Conservation (phyloP, 2,888 invertebrate species). For the Ptycholaimellus sp. region DNA sequence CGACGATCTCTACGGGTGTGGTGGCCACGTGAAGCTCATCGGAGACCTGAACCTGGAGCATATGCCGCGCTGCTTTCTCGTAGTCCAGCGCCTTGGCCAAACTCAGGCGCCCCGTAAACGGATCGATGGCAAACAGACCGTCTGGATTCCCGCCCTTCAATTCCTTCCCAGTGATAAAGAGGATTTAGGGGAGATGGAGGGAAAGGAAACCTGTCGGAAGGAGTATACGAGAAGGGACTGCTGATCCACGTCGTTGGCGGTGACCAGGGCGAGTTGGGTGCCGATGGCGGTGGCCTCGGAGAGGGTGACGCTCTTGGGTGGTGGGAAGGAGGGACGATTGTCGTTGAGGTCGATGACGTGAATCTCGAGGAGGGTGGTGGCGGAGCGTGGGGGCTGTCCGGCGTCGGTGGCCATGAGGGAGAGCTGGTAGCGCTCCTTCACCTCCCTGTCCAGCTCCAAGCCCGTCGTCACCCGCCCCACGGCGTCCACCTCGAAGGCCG, state of each 20-base stretch:
- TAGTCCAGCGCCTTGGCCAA: slow-evolving; percentile 55
- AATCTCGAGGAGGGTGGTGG: slow-evolving; percentile 61
- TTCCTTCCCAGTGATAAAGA: too few relatives aligned
- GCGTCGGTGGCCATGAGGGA: slow-evolving; percentile 84
- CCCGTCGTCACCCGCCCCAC: slow-evolving; percentile 78
- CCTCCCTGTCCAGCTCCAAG: slow-evolving; percentile 58
- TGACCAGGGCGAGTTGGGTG: slow-evolving; percentile 60
- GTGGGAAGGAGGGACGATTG: too few relatives aligned
- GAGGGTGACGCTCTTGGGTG: too few relatives aligned
- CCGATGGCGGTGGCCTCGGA: slow-evolving; percentile 40
- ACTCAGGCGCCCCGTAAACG: slow-evolving; percentile 68
- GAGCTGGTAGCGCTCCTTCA: slow-evolving; percentile 30
- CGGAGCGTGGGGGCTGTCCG: slow-evolving; percentile 68
- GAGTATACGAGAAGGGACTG: slow-evolving; percentile 66
- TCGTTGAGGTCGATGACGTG: too few relatives aligned
- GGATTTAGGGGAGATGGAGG: too few relatives aligned
- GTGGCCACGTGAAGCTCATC: slow-evolving; percentile 59
- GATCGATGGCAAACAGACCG: slow-evolving; percentile 54
- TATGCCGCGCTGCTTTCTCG: slow-evolving; percentile 48
- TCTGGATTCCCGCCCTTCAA: too few relatives aligned
- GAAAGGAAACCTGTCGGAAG: too few relatives aligned
- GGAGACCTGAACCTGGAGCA: slow-evolving; percentile 58
- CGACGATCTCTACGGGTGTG: slow-evolving; percentile 35
- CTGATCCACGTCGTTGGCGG: slow-evolving; percentile 89
- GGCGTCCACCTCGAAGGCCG: slow-evolving; percentile 81